Conservation (phyloP, 2,113 vertebrate genomes). For the Zosterops lateralis region DNA sequence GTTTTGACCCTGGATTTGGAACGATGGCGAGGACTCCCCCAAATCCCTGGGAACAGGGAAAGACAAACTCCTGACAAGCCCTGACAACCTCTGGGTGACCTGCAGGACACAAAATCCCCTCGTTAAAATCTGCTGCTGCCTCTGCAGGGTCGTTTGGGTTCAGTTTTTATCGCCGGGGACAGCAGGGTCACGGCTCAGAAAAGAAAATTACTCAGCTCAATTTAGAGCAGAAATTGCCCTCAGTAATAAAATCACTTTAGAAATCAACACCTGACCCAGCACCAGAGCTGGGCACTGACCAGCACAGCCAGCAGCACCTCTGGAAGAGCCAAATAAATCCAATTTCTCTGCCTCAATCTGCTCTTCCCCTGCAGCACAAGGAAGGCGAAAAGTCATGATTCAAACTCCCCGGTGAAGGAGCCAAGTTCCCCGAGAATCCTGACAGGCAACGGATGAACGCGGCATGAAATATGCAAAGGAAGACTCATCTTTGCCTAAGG, state of each 20-base stretch:
- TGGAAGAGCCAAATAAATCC: background rate
- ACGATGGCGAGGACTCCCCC: background rate
- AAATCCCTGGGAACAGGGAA: background rate
- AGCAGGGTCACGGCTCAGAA: background rate
- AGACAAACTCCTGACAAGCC: background rate
- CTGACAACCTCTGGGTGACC: background rate
- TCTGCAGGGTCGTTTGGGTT: background rate
- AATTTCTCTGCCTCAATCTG: background rate
- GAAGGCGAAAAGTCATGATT: conserved; percentile 21
- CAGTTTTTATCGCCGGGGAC: rapidly evolving
- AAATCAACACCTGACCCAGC: background rate
- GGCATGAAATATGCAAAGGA: conserved; percentile 51
- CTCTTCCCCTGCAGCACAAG: background rate
- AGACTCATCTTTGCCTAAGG: conserved; percentile 48
- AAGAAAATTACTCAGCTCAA: background rate
- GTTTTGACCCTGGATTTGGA: background rate
- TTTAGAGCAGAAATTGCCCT: background rate
- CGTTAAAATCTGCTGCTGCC: background rate
- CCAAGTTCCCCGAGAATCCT: conserved; percentile 38
- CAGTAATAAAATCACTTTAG: background rate
- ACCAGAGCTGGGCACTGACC: background rate
- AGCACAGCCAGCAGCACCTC: background rate
- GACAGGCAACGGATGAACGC: conserved; percentile 39
- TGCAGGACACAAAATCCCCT: background rate
- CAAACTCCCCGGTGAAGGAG: conserved; percentile 17